Base-by-base conservation (phyloP, 2,797 vertebrate genomes). In the Petrocephalus sullivani region DNA sequence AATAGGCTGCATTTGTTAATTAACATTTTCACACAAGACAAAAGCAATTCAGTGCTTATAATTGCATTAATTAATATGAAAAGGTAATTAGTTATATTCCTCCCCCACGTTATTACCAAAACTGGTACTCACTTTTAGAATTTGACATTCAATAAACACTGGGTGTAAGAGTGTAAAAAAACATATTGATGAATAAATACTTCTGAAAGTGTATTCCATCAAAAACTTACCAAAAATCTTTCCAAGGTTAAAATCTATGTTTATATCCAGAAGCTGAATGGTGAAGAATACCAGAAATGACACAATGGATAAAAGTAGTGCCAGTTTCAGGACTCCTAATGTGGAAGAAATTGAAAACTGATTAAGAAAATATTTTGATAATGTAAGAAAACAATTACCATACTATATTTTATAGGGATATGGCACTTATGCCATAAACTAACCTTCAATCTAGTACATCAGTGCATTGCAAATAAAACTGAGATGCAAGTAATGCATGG, bases 251-350 rank as follows among this genome's bases (percentile, higher is more conserved):
- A 97, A 95, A 90, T 98, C 97, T 93, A 95, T 94, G 93, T 97
- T 97, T 37, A 97, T 96, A 91, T 98, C 97, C 82, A 99, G 95
- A 88, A 99, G 95, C 92, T 99, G 96, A 90, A 97, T 97, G 88
- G 96, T 96, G 93, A 99, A 93, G 91, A 98, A 98, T 88, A 97
- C 96, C 0, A 93, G 96, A 21, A 99, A 87, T 90, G 98, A 91
- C 93, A 97, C 97, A n/a, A 95, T 92, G 41, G 94, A 94, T 85
- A 97, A 4, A 2, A 98, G 92, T 7, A 95, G 94, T 71, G 94
- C 92, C 87, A 98, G 93, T 94, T 98, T 99, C 64, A 98, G 91
- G 89, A 97, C 90, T 92, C 97, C 98, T 99, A 53, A 87, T 57
- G 10, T 41, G 37, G 71, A 78, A 78, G 37, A 16, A 78, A 78